phyloP scores from a whole-genome alignment of 2,113 vertebrate species.

The Butorides virescens region DNA sequence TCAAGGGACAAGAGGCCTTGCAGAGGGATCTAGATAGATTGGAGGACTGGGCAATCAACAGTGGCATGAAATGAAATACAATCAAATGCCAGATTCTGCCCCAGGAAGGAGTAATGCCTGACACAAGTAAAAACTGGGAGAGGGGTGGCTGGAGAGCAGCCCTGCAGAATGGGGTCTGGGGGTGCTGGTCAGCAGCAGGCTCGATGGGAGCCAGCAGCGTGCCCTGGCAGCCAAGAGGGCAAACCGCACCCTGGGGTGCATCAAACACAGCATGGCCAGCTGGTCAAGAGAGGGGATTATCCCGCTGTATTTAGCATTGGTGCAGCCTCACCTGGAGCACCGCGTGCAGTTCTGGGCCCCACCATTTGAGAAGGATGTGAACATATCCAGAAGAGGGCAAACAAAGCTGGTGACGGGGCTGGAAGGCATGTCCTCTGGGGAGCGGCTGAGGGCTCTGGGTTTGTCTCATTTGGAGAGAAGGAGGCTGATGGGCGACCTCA shows the following conservation, averaged over 20 bases:
- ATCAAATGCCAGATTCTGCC: background rate
- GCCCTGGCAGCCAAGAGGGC: background rate
- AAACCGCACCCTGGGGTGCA: background rate
- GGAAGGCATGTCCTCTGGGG: background rate
- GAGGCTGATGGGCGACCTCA: background rate
- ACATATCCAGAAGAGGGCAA: background rate
- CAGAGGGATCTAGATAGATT: background rate
- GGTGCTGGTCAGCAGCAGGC: background rate
- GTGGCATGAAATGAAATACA: background rate
- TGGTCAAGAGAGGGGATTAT: background rate
- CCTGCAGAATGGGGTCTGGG: background rate
- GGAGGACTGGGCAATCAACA: background rate
- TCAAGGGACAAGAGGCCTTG: background rate
- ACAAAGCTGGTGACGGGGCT: background rate
- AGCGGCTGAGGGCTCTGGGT: background rate
- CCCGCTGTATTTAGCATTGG: background rate
- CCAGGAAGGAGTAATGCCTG: rapidly evolving
- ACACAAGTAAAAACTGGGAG: background rate
- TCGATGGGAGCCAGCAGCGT: background rate
- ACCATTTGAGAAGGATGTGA: background rate
- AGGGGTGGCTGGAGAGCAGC: background rate
- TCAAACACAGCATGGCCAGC: background rate
- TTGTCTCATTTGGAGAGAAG: background rate
- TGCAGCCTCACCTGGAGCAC: background rate
- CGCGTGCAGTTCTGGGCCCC: background rate